Evolutionary conservation across 2,888 invertebrate species (phyloP).

Genomic region (Dicranocentrus wangi): DNA sequence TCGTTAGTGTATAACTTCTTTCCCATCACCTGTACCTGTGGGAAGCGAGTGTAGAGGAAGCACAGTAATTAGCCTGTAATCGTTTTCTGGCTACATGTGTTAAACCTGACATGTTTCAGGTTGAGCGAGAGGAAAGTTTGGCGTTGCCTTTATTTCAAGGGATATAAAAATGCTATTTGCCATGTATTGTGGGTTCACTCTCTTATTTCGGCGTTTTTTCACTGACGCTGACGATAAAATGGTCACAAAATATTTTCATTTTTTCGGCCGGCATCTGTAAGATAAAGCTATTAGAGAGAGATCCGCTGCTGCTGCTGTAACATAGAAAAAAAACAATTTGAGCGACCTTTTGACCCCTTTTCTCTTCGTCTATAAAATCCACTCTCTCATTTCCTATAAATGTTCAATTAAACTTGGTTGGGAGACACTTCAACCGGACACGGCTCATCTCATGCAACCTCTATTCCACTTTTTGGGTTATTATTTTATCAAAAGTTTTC

Average conservation of each 20-base stretch:
- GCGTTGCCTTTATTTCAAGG: too few relatives aligned
- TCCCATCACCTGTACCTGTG: conserved; percentile 1
- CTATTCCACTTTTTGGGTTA: background rate
- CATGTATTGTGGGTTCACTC: too few relatives aligned
- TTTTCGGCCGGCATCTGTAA: too few relatives aligned
- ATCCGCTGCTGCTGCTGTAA: conserved; percentile 28
- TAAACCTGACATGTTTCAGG: conserved; percentile 20
- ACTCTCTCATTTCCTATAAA: conserved; percentile 10
- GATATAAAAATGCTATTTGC: too few relatives aligned
- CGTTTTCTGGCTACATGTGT: background rate
- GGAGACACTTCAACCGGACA: conserved; percentile 3
- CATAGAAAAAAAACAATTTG: conserved; percentile 13
- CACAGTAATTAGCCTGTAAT: conserved; percentile 20
- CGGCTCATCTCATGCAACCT: background rate
- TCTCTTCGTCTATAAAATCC: background rate
- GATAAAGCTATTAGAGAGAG: conserved; percentile 5
- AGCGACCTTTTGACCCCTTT: conserved; percentile 46
- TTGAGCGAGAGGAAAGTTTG: too few relatives aligned
- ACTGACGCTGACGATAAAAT: too few relatives aligned
- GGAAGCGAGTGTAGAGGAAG: conserved; percentile 6
- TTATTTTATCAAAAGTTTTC: too few relatives aligned
- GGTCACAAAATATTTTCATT: too few relatives aligned
- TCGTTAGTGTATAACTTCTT: background rate
- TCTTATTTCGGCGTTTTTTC: too few relatives aligned
- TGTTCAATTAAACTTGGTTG: conserved; percentile 48